phyloP scores from a whole-genome alignment of 2,797 vertebrate species.

The Eulemur rubriventer region DNA sequence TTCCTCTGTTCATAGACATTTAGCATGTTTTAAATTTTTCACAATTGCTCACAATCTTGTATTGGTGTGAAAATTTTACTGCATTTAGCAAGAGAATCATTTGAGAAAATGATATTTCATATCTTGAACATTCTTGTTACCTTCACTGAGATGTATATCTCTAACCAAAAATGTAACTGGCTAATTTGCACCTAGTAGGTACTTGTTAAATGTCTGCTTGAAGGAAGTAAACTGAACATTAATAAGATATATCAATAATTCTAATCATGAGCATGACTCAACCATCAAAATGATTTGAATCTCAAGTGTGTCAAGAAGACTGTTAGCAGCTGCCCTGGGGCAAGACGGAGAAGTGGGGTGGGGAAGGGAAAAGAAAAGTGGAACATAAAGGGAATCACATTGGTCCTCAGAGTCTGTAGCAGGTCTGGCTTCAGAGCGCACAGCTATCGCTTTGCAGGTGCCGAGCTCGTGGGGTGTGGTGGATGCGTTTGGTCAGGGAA shows the following conservation, averaged over 20 bases:
- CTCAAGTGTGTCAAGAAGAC: not conserved
- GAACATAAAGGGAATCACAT: fast-evolving
- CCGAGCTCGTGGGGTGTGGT: fast-evolving
- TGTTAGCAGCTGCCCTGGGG: not conserved
- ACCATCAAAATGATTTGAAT: not conserved
- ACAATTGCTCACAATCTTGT: not conserved
- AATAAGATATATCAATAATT: not conserved
- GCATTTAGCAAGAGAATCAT: not conserved
- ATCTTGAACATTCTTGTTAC: not conserved
- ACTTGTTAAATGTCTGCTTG: not conserved
- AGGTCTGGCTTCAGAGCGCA: not conserved
- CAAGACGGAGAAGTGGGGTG: not conserved
- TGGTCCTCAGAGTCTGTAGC: not conserved
- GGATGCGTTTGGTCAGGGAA: too few relatives aligned
- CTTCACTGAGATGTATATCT: not conserved
- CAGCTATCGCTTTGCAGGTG: fast-evolving
- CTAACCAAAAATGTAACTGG: not conserved
- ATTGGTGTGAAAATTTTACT: constrained; percentile 32
- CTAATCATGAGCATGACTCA: not conserved
- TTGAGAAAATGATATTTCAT: not conserved
- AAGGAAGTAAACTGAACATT: not conserved
- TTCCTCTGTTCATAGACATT: constrained; percentile 51
- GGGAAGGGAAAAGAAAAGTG: not conserved
- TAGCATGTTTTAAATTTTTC: constrained; percentile 39
- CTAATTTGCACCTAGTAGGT: not conserved